Conservation (phyloP, 2,888 invertebrate species). For the Drosophila demipolita region DNA sequence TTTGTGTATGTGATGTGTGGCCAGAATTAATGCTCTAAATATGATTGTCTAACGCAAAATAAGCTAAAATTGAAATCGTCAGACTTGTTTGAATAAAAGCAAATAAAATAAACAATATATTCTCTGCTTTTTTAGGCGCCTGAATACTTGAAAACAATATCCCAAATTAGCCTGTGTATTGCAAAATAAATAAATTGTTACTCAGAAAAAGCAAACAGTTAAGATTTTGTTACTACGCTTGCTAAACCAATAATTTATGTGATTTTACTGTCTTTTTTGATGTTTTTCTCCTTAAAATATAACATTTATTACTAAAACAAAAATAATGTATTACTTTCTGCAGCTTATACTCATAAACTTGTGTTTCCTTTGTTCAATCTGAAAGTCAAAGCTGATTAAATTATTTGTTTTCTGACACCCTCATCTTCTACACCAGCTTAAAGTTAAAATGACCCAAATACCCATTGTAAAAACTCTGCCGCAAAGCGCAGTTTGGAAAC, state of each 20-base stretch:
- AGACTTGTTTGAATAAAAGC: background rate
- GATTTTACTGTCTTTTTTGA: background rate
- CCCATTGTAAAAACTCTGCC: slow-evolving; percentile 23
- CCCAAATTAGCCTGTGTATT: background rate
- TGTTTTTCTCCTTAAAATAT: background rate
- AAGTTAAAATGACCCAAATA: slow-evolving; percentile 4
- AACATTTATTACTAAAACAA: background rate
- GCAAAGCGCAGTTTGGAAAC: slow-evolving; percentile 46
- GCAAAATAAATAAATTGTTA: background rate
- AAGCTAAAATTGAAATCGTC: slow-evolving; percentile 31
- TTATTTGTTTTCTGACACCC: slow-evolving; percentile 27
- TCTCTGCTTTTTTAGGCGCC: background rate
- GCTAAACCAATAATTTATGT: background rate
- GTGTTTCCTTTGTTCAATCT: slow-evolving; percentile 15
- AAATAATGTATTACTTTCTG: background rate
- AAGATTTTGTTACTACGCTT: background rate
- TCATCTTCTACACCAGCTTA: background rate
- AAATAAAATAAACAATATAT: background rate
- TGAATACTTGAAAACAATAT: background rate
- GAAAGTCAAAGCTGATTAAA: slow-evolving; percentile 54
- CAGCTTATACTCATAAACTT: slow-evolving; percentile 1
- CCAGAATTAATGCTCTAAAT: slow-evolving; percentile 50
- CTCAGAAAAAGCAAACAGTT: background rate
- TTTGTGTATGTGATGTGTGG: slow-evolving; percentile 15
- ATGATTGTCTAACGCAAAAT: slow-evolving; percentile 53